Conservation (phyloP, 2,888 invertebrate genomes). For the Heliconius ethilla region DNA sequence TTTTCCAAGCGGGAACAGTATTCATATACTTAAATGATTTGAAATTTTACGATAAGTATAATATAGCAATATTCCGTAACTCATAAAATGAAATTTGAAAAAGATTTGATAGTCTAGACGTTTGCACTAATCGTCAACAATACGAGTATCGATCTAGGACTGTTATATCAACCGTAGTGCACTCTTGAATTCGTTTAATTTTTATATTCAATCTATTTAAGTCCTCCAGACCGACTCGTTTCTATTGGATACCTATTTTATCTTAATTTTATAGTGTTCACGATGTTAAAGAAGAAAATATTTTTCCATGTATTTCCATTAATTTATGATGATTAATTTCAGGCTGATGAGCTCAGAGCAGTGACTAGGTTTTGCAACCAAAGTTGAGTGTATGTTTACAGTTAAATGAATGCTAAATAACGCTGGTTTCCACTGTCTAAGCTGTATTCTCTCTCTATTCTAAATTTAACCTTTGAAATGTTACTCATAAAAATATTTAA, state of each 20-base stretch:
- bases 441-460: no score
- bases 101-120: conserved; percentile 26
- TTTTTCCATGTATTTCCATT: not conserved
- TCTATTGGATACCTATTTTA: not conserved
- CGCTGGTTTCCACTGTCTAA: no score
- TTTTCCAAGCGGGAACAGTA: no score
- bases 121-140: conserved; percentile 11
- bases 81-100: not conserved
- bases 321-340: no score
- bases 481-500: no score
- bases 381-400: no score
- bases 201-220: not conserved
- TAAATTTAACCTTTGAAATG: no score
- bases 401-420: no score
- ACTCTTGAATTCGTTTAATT: not conserved
- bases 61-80: conserved; percentile 1
- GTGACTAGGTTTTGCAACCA: no score
- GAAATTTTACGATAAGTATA: not conserved
- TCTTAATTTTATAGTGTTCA: not conserved
- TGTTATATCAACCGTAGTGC: not conserved
- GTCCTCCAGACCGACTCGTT: not conserved
- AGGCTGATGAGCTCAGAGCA: no score
- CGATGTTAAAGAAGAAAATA: not conserved
- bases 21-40: not conserved
- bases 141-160: not conserved